Conservation (phyloP, 2,113 vertebrate species). For the Puntigrus tetrazona region DNA sequence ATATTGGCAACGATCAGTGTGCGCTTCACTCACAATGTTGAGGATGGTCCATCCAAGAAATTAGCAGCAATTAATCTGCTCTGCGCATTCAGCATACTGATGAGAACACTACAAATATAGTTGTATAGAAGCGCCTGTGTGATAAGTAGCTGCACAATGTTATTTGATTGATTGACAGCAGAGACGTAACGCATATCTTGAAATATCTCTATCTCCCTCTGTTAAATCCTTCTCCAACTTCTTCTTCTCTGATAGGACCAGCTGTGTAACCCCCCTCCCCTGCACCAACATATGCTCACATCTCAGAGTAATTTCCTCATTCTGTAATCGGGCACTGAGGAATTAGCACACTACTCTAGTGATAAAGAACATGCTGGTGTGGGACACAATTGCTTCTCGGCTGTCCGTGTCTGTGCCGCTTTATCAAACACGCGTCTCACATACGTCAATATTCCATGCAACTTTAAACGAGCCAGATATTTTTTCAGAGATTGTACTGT, state of each 20-base stretch:
- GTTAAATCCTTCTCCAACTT: not conserved
- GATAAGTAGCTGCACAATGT: slow-evolving; percentile 13
- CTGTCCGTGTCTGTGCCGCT: not conserved
- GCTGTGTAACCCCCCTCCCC: slow-evolving; percentile 50
- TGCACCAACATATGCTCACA: slow-evolving; percentile 38
- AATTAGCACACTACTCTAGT: slow-evolving; percentile 48
- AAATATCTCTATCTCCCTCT: slow-evolving; percentile 23
- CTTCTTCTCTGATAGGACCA: slow-evolving; percentile 26
- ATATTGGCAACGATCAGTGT: slow-evolving; percentile 31
- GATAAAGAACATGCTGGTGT: slow-evolving; percentile 33
- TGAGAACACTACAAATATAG: not conserved
- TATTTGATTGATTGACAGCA: slow-evolving; percentile 43
- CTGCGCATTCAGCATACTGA: not conserved
- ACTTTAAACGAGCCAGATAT: slow-evolving; percentile 49
- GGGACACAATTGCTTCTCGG: slow-evolving; percentile 32
- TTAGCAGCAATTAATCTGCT: slow-evolving; percentile 32
- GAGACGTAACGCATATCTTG: slow-evolving; percentile 37
- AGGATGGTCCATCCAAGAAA: slow-evolving; percentile 37
- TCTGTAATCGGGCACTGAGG: slow-evolving; percentile 39
- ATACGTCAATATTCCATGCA: slow-evolving; percentile 49
- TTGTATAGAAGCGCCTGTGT: not conserved
- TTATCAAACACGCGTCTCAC: slow-evolving; percentile 27
- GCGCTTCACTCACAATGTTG: slow-evolving; percentile 43
- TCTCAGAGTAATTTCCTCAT: slow-evolving; percentile 49
- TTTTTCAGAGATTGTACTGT: not conserved